These are phyloP conservation scores for Cylindroiulus punctatus DNA, from an alignment of 2,888 invertebrate species.

Conservation along the genomic window DNA sequence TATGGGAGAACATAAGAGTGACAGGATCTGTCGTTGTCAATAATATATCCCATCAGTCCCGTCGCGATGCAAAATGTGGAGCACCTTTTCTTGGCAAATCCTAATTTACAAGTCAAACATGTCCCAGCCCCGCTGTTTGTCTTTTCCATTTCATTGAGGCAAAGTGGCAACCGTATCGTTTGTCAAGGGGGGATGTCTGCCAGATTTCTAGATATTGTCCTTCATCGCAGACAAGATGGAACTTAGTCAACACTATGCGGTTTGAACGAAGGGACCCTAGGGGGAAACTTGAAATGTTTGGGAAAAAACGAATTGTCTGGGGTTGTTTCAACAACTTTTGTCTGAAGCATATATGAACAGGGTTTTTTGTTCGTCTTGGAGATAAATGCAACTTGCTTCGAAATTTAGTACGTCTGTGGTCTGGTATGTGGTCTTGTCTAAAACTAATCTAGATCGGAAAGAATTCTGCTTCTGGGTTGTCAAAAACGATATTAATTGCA, in stretches of 20 bases:
- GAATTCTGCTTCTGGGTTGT: too few relatives aligned
- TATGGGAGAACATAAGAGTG: not conserved
- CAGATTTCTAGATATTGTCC: slow-evolving; percentile 35
- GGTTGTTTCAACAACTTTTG: slow-evolving; percentile 23
- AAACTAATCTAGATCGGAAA: not conserved
- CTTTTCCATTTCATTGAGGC: slow-evolving; percentile 38
- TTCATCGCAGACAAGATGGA: slow-evolving; percentile 38
- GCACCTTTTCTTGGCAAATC: slow-evolving; percentile 29
- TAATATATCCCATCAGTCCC: slow-evolving; percentile 12
- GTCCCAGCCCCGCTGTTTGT: slow-evolving; percentile 34
- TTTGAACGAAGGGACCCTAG: slow-evolving; percentile 6
- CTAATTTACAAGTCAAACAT: slow-evolving; percentile 38
- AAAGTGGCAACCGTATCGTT: slow-evolving; percentile 42
- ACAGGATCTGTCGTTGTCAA: slow-evolving; percentile 23
- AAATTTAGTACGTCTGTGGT: not conserved
- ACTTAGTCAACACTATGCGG: slow-evolving; percentile 23
- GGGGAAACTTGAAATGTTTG: not conserved
- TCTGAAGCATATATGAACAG: not conserved
- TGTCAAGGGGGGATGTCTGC: slow-evolving; percentile 24
- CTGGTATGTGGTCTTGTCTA: not conserved
- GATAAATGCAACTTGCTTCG: not conserved
- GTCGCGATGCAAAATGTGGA: not conserved
- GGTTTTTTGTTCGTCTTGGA: not conserved
- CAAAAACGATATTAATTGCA: too few relatives aligned
- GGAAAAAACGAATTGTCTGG: not conserved